Percentiles rank a stretch among this genome's conserved stretches.
Conservation (phyloP, 2,113 vertebrate genomes). For the Actenoides hombroni region DNA sequence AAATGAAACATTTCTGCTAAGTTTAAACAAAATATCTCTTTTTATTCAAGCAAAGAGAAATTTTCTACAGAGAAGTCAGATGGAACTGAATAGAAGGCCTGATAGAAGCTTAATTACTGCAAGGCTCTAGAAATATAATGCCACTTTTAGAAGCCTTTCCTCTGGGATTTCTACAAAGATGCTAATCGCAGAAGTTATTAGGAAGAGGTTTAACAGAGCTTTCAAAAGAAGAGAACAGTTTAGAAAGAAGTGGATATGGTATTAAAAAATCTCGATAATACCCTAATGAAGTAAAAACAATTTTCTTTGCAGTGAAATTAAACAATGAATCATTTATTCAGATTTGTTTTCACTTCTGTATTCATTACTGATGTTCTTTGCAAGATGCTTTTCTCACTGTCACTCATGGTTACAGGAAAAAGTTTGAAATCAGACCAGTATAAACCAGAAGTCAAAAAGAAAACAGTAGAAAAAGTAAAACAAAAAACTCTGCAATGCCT, state of each 20-base stretch:
- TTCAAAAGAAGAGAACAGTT: not conserved
- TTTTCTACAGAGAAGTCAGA: not conserved
- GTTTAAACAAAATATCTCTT: not conserved
- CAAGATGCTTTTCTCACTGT: not conserved
- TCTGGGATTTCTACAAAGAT: conserved; percentile 41
- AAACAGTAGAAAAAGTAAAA: not conserved
- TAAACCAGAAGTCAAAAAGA: not conserved
- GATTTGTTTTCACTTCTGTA: not conserved
- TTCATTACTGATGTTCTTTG: not conserved
- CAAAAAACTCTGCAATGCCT: not conserved
- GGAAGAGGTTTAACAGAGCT: not conserved
- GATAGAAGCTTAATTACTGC: conserved; percentile 28
- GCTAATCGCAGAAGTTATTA: conserved; percentile 1
- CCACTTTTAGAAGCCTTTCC: conserved; percentile 33
- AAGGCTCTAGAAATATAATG: conserved; percentile 32
- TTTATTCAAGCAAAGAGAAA: not conserved
- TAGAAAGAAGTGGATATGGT: not conserved
- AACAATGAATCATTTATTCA: not conserved
- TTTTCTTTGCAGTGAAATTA: not conserved
- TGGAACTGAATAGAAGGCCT: not conserved
- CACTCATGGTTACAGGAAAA: not conserved
- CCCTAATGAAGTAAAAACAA: not conserved
- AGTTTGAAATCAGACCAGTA: not conserved
- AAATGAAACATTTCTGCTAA: not conserved
- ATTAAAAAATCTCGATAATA: not conserved